Conservation (phyloP, 53 echinoderm and acorn worm species). For the Mesocentrotus franciscanus region DNA sequence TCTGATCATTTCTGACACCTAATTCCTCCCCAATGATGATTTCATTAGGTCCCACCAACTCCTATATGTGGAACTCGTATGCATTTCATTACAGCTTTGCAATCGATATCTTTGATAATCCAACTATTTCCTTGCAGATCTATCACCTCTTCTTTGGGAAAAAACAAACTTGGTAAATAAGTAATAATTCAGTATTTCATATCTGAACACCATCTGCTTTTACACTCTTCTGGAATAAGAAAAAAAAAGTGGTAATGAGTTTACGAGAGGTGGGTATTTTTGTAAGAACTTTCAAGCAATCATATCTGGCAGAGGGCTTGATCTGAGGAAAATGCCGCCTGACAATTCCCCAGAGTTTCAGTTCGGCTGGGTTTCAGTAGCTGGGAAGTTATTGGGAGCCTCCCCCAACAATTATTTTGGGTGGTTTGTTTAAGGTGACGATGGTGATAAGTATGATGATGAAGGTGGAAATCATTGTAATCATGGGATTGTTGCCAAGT, state of each 20-base stretch:
- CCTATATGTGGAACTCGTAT: neutral
- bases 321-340: slow-evolving; percentile 16
- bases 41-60: neutral
- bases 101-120: slow-evolving; percentile 18
- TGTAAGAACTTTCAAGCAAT: slow-evolving; percentile 1
- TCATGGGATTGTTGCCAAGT: neutral
- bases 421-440: neutral
- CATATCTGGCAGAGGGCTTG: neutral
- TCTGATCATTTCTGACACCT: slow-evolving; percentile 36
- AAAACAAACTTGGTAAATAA: neutral
- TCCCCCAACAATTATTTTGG: slow-evolving; percentile 14
- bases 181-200: neutral
- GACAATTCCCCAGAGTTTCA: neutral
- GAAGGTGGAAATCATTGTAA: neutral
- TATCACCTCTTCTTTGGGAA: neutral
- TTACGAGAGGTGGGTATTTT: slow-evolving; percentile 45
- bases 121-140: slow-evolving; percentile 13
- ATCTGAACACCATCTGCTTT: neutral
- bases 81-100: slow-evolving; percentile 30
- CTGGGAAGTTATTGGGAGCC: slow-evolving; percentile 18
- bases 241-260: slow-evolving; percentile 18
- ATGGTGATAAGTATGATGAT: neutral
- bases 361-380: slow-evolving; percentile 15
- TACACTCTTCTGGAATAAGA: neutral
- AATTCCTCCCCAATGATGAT: slow-evolving; percentile 6